phyloP scores from a whole-genome alignment of 2,797 vertebrate genomes.

The Rhabdomys pumilio region DNA sequence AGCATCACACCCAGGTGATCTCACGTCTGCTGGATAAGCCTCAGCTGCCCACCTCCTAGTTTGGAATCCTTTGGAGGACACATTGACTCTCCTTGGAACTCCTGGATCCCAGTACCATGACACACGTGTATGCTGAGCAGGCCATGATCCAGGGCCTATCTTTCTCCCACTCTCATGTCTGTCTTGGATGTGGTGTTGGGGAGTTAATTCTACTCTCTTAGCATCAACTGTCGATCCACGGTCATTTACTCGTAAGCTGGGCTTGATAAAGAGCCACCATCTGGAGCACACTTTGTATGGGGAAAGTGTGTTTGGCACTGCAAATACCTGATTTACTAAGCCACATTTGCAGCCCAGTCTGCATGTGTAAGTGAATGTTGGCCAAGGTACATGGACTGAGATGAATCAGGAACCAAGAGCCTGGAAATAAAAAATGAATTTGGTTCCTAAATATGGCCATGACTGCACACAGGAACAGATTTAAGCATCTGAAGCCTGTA shows the following conservation, averaged over 20 bases:
- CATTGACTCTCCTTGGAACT: background rate
- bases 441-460: slow-evolving; percentile 72
- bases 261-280: slow-evolving; percentile 13
- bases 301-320: slow-evolving; percentile 41
- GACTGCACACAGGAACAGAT: slow-evolving; percentile 46
- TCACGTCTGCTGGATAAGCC: background rate
- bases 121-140: background rate
- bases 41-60: background rate
- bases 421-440: slow-evolving; percentile 65
- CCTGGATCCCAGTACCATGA: background rate
- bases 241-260: slow-evolving; percentile 22
- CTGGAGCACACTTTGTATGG: slow-evolving; percentile 51
- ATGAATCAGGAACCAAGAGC: slow-evolving; percentile 75
- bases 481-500: slow-evolving; percentile 39
- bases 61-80: background rate
- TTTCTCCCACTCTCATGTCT: background rate
- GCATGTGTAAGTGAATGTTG: slow-evolving; percentile 26
- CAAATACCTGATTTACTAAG: slow-evolving; percentile 65
- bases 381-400: slow-evolving; percentile 69
- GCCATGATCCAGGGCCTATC: background rate
- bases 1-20: background rate
- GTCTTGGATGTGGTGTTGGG: background rate
- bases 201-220: background rate
- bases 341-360: slow-evolving; percentile 44
- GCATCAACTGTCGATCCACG: background rate